These are phyloP conservation scores for Lydus trimaculatus DNA, from an alignment of 2,888 invertebrate species.

Conservation along the genomic window DNA sequence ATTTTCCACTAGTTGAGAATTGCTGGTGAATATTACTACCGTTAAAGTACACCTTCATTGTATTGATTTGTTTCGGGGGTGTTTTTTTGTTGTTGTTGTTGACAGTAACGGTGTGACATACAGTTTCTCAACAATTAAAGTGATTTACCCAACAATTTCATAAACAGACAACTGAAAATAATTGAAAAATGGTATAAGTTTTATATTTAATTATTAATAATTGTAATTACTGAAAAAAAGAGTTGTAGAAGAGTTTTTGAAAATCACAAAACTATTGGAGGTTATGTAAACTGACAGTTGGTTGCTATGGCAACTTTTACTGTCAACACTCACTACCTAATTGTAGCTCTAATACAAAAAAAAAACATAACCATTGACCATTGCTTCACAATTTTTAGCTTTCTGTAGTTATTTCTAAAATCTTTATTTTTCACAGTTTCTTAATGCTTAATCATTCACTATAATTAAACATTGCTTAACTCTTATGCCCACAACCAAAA, in stretches of 20 bases:
- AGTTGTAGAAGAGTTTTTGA: neutral
- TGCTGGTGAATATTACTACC: slow-evolving; percentile 60
- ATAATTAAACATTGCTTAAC: no score
- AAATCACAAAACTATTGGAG: neutral
- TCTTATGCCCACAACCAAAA: no score
- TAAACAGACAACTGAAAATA: neutral
- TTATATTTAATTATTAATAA: neutral
- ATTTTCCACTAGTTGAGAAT: slow-evolving; percentile 36
- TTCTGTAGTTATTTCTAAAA: no score
- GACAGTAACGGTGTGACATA: slow-evolving; percentile 26
- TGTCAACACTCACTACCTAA: neutral
- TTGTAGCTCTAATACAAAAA: neutral
- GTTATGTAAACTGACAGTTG: slow-evolving; percentile 1
- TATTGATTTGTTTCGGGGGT: slow-evolving; percentile 49
- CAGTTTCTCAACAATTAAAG: no score
- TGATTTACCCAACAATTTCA: neutral
- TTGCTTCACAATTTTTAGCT: no score
- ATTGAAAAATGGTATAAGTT: slow-evolving; percentile 10
- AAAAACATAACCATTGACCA: no score
- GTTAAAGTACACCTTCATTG: slow-evolving; percentile 55
- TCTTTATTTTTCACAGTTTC: no score
- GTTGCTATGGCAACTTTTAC: slow-evolving; percentile 24
- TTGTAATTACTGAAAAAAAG: neutral
- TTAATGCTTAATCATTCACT: no score
- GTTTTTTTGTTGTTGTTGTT: slow-evolving; percentile 34